These are phyloP conservation scores for Chelidonichthys spinosus DNA, from an alignment of 2,797 vertebrate genomes.

Conservation along the genomic window DNA sequence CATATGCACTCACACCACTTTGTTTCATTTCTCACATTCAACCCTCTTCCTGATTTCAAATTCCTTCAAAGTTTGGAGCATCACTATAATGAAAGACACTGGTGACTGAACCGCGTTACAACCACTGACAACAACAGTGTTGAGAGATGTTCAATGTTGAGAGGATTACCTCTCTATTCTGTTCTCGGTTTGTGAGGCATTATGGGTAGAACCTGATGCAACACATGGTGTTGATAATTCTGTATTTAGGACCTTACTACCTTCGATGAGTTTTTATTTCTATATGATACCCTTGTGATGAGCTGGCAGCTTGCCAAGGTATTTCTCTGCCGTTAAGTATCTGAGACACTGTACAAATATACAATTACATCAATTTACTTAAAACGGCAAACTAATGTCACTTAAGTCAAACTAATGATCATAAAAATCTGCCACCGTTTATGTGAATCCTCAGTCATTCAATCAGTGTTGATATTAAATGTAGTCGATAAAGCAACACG, in stretches of 20 bases:
- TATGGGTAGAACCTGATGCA: not conserved
- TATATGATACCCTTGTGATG: not conserved
- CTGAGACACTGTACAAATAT: no score
- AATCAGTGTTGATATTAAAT: not conserved
- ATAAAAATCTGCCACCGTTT: not conserved
- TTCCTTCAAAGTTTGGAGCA: not conserved
- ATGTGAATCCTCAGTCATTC: not conserved
- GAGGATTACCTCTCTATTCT: not conserved
- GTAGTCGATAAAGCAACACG: not conserved
- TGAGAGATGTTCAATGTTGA: not conserved
- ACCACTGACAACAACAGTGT: not conserved
- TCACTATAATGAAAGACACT: not conserved
- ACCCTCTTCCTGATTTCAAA: not conserved
- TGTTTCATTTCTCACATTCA: not conserved
- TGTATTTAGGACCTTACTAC: not conserved
- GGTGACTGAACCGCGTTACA: not conserved
- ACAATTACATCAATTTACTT: no score
- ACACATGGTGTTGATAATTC: not conserved
- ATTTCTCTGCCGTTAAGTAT: not conserved
- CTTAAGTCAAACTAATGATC: not conserved
- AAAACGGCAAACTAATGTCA: not conserved
- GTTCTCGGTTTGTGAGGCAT: not conserved
- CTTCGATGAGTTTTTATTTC: conserved; percentile 11
- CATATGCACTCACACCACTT: not conserved
- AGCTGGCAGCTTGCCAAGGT: not conserved